phyloP scores from a whole-genome alignment of 2,888 invertebrate genomes.

The Nomada goodeniana region DNA sequence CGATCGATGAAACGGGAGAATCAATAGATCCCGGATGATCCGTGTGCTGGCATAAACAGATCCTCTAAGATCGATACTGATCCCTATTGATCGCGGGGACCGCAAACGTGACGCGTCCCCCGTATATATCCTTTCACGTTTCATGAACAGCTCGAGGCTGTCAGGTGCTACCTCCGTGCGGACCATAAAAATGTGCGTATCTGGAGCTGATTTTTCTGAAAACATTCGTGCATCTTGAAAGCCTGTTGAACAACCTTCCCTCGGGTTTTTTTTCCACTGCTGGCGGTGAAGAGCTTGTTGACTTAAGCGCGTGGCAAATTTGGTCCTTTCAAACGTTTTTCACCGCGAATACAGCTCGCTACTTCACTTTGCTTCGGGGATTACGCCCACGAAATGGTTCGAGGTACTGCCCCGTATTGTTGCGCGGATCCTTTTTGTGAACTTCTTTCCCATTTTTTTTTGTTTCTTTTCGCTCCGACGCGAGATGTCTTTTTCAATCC shows the following conservation, averaged over 20 bases:
- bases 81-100: constrained; percentile 80
- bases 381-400: constrained; percentile 59
- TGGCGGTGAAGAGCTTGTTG: constrained; percentile 77
- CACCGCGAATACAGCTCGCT: constrained; percentile 33
- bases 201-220: constrained; percentile 75
- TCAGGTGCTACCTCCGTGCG: constrained; percentile 78
- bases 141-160: constrained; percentile 75
- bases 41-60: constrained; percentile 51
- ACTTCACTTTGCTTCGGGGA: constrained; percentile 40
- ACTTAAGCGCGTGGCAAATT: constrained; percentile 84
- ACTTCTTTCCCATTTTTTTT: not conserved
- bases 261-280: constrained; percentile 27
- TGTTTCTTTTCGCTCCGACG: not conserved
- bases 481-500: constrained; percentile 25
- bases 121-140: constrained; percentile 69
- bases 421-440: constrained; percentile 19
- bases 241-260: constrained; percentile 61
- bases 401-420: constrained; percentile 52
- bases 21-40: constrained; percentile 61
- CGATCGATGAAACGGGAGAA: constrained; percentile 40
- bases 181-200: constrained; percentile 63
- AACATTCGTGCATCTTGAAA: constrained; percentile 72
- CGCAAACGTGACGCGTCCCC: constrained; percentile 69
- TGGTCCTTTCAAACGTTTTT: constrained; percentile 76
- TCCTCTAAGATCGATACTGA: constrained; percentile 76